Conservation (phyloP, 2,113 vertebrate species). For the Probosciger aterrimus region DNA sequence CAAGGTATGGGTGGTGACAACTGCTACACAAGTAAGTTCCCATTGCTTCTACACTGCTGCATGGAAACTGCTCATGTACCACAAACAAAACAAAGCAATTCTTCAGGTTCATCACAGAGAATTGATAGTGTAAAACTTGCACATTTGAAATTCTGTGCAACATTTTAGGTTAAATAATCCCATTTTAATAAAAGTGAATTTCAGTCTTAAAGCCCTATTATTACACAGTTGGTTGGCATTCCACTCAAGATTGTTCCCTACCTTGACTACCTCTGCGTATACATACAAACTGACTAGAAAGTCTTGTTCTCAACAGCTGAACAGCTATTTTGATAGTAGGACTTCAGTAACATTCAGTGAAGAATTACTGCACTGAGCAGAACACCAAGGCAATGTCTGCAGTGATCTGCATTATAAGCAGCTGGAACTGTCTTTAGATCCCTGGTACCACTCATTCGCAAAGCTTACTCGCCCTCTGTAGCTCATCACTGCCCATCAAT, state of each 20-base stretch:
- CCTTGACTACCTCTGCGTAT: not conserved
- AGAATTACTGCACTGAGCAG: not conserved
- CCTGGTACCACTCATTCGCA: not conserved
- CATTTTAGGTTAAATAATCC: not conserved
- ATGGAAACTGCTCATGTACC: not conserved
- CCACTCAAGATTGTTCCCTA: not conserved
- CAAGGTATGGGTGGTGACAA: constrained; percentile 8
- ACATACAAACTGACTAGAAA: not conserved
- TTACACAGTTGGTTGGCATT: not conserved
- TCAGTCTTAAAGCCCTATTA: not conserved
- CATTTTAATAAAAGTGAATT: not conserved
- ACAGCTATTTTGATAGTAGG: not conserved
- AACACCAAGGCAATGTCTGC: not conserved
- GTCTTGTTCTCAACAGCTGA: not conserved
- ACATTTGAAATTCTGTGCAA: not conserved
- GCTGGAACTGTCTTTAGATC: not conserved
- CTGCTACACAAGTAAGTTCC: not conserved
- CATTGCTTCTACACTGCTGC: not conserved
- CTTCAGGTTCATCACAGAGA: not conserved
- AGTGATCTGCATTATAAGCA: not conserved
- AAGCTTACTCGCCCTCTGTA: not conserved
- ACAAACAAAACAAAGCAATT: not conserved
- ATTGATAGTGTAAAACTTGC: not conserved
- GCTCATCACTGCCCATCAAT: not conserved
- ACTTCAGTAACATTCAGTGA: not conserved